These are phyloP conservation scores for Pocillopora grandis DNA, from an alignment of 92 coral and sea anemone species.

Conservation along the genomic window DNA sequence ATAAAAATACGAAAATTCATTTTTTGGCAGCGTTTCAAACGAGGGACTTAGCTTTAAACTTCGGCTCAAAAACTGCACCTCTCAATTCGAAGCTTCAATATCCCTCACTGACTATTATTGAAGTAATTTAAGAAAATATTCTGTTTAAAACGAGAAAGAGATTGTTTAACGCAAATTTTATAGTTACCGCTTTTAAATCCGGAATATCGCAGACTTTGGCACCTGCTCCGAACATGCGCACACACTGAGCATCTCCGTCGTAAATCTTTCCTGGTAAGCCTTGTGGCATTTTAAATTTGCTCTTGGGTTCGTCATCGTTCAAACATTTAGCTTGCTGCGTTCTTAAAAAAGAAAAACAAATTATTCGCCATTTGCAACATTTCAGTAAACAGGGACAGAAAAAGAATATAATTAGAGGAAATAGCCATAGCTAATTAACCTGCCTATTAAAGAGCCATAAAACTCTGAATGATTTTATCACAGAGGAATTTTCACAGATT, in stretches of 20 bases:
- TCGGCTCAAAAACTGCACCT: too few relatives aligned
- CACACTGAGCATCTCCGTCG: constrained; percentile 39
- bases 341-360: neutral
- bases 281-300: constrained; percentile 8
- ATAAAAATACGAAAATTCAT: too few relatives aligned
- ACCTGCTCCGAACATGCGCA: constrained; percentile 47
- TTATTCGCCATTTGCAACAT: neutral
- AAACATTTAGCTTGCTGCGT: constrained; percentile 30
- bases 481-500: too few relatives aligned
- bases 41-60: too few relatives aligned
- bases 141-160: too few relatives aligned
- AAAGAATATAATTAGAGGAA: neutral
- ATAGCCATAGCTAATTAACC: too few relatives aligned
- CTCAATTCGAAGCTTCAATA: too few relatives aligned
- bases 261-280: constrained; percentile 31
- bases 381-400: neutral
- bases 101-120: too few relatives aligned
- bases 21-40: too few relatives aligned
- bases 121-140: too few relatives aligned
- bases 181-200: constrained; percentile 22
- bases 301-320: constrained; percentile 4
- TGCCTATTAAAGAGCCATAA: too few relatives aligned
- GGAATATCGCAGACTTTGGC: constrained; percentile 30
- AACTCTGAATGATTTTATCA: too few relatives aligned
- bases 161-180: neutral